Conservation (phyloP, 2,113 vertebrate genomes). For the Microcebus lehilahytsara region DNA sequence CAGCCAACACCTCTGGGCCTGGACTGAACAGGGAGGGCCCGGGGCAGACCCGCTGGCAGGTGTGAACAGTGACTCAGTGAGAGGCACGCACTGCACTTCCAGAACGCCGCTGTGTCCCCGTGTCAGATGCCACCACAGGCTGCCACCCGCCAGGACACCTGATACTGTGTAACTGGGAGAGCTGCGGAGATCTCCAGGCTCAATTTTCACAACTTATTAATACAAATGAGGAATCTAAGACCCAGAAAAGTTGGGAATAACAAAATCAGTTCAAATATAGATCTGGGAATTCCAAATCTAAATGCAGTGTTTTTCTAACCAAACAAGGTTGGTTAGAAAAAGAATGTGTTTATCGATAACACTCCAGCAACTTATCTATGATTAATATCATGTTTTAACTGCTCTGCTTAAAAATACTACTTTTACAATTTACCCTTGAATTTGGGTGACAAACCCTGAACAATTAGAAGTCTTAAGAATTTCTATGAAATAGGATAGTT, state of each 20-base stretch:
- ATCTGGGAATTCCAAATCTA: not conserved
- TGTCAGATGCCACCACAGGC: not conserved
- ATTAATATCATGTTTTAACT: not conserved
- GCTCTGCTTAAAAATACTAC: conserved; percentile 10
- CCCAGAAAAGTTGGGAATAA: not conserved
- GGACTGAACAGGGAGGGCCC: not conserved
- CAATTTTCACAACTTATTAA: not conserved
- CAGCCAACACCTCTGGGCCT: not conserved
- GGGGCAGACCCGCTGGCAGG: not conserved
- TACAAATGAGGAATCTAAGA: not conserved
- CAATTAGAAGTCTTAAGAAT: not conserved
- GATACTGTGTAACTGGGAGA: not conserved
- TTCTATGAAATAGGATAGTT: not conserved
- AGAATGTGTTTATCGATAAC: not conserved
- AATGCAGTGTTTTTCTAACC: not conserved
- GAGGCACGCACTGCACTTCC: not conserved
- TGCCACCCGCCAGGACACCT: not conserved
- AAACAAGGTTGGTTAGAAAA: not conserved
- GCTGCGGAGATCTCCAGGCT: not conserved
- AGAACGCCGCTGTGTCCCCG: not conserved
- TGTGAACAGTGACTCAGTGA: conserved; percentile 6
- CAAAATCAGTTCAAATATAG: not conserved
- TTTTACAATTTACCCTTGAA: conserved; percentile 7
- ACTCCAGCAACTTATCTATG: not conserved
- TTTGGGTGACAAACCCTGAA: not conserved